Base-by-base conservation (phyloP, 2,113 vertebrate species). In the Elachura formosa region DNA sequence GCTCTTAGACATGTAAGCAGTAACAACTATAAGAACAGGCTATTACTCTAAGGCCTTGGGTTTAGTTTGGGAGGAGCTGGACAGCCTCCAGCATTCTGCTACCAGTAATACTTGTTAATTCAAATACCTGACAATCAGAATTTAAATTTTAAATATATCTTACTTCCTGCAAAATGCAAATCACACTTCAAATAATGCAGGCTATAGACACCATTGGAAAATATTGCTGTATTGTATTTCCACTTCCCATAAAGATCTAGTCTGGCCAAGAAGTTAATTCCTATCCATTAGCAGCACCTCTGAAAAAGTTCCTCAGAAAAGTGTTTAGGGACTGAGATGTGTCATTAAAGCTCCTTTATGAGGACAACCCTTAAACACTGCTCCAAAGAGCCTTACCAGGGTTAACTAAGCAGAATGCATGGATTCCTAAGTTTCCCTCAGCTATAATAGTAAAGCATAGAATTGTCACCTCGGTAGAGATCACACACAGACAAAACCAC, bases 41-140 rank as follows among this genome's bases (percentile, higher is more conserved):
- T 55, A 81, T 67, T 67, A 78, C 54, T 77, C 45, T 62, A 26
- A 85, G 41, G 72, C 55, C 51, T 73, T 80, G 38, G 45, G 78
- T 76, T 80, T 87, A 78, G n/a, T 61, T 61, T 86, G 80, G 96
- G 90, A 94, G 72, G 43, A 84, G 80, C 80, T 78, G 52, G 66
- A 80, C 43, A 78, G 73, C 61, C 52, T 92, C 83, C 68, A 92
- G 90, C 43, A 4, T 43, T 78, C 33, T 22, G 22, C 51, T 83
- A 90, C 92, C 73, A 74, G 95, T 74, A 93, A 90, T 92, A 94
- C 90, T 90, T 90, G 92, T 80, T 90, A 90, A 91, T 79, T 78
- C 59, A 74, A 96, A 90, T 5, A 94, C 63, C 1, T 86, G 43
- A 77, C 88, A 88, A 86, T 43, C 33, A 58, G 43, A 85, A 90